These are phyloP conservation scores for Saguinus midas DNA, from an alignment of 2,113 vertebrate species.

Conservation along the genomic window DNA sequence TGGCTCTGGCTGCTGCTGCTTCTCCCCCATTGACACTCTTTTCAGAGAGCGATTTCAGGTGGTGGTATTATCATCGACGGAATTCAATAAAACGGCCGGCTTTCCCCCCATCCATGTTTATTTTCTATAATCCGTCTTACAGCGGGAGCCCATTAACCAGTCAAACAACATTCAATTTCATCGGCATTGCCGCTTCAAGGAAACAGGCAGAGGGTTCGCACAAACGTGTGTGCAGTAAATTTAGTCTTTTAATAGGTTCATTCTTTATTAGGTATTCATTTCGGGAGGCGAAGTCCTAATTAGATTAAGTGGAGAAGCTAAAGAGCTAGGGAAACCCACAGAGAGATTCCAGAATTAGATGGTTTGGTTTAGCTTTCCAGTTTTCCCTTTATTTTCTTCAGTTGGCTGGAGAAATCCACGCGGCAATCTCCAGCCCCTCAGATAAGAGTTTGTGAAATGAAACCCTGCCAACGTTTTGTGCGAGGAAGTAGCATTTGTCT, in stretches of 20 bases:
- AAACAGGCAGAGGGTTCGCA: conserved; percentile 69
- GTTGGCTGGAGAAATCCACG: conserved; percentile 78
- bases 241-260: conserved; percentile 85
- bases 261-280: conserved; percentile 87
- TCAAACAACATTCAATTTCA: conserved; percentile 81
- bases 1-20: conserved; percentile 41
- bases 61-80: conserved; percentile 56
- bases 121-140: conserved; percentile 81
- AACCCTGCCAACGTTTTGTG: conserved; percentile 76
- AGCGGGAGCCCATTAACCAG: conserved; percentile 79
- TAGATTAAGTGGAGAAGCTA: conserved; percentile 79
- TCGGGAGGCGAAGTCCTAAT: conserved; percentile 83
- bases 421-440: conserved; percentile 73
- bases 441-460: conserved; percentile 79
- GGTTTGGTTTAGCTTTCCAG: conserved; percentile 23
- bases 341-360: conserved; percentile 73
- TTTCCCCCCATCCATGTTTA: conserved; percentile 68
- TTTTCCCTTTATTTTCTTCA: conserved; percentile 73
- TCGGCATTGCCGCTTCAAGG: conserved; percentile 75
- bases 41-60: conserved; percentile 67
- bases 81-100: conserved; percentile 70
- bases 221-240: conserved; percentile 82
- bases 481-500: conserved; percentile 82
- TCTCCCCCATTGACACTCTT: conserved; percentile 63
- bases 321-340: conserved; percentile 71